phyloP scores from a whole-genome alignment of 1,140 invertebrate species.

The Probaryconus sp. region DNA sequence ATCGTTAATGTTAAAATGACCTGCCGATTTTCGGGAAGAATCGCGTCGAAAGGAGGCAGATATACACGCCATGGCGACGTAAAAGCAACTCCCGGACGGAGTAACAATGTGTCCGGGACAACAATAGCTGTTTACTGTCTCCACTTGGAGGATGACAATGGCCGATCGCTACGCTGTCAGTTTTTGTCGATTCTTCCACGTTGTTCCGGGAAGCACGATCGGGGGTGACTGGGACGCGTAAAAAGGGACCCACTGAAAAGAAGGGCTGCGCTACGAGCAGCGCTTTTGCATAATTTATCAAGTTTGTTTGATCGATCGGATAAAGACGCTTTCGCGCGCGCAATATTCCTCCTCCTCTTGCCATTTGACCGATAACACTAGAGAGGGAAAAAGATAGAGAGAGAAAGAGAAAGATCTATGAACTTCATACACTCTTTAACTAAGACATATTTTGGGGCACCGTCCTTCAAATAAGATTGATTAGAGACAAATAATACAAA shows the following conservation, averaged over 20 bases:
- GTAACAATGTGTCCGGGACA: constrained; percentile 64
- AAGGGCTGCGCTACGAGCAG: constrained; percentile 57
- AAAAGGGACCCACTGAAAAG: constrained; percentile 51
- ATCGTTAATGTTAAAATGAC: constrained; percentile 14
- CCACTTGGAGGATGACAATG: constrained; percentile 71
- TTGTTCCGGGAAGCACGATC: constrained; percentile 58
- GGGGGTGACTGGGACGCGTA: constrained; percentile 55
- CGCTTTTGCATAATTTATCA: constrained; percentile 73
- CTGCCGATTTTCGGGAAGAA: constrained; percentile 12
- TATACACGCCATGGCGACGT: constrained; percentile 27
- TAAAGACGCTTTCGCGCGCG: constrained; percentile 59
- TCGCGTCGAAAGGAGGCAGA: constrained; percentile 9
- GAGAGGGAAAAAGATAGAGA: too few relatives aligned
- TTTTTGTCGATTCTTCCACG: constrained; percentile 73
- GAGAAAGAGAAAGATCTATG: constrained; percentile 20
- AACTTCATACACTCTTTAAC: too few relatives aligned
- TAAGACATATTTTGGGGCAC: too few relatives aligned
- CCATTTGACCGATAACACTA: constrained; percentile 51
- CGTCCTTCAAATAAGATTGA: too few relatives aligned
- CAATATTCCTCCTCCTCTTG: too few relatives aligned
- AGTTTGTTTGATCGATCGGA: constrained; percentile 72
- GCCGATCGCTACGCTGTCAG: constrained; percentile 70
- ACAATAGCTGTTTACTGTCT: constrained; percentile 76
- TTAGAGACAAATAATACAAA: too few relatives aligned
- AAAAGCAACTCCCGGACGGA: constrained; percentile 54